A percentile compares a stretch with the other conserved stretches of the same genome.
Evolutionary conservation across 2,113 vertebrate genomes (phyloP).

Genomic region (Lepisosteus osseus): DNA sequence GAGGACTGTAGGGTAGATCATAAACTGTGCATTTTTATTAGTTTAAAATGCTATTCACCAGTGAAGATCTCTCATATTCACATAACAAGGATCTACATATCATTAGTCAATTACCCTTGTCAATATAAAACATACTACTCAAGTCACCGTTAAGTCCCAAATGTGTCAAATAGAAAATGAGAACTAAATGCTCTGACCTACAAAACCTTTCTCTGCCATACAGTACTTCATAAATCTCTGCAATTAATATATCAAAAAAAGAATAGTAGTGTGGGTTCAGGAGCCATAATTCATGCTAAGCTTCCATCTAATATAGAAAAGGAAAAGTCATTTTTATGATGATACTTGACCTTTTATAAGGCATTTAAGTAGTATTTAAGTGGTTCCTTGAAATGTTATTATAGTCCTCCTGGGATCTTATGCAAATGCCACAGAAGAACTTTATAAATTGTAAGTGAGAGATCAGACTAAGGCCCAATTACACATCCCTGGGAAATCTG

Average conservation of each 20-base stretch:
- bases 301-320: conserved; percentile 6
- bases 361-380: conserved; percentile 24
- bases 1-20: background rate
- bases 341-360: conserved; percentile 20
- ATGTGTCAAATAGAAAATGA: background rate
- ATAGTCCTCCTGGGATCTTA: conserved; percentile 21
- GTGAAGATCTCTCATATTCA: background rate
- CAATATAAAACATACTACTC: background rate
- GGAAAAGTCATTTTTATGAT: conserved; percentile 14
- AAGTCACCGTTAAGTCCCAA: background rate
- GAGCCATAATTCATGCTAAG: conserved; percentile 6
- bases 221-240: conserved; percentile 6
- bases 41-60: background rate
- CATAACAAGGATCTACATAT: background rate
- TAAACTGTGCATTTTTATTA: background rate
- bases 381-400: conserved; percentile 19
- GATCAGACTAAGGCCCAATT: conserved; percentile 15
- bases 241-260: background rate
- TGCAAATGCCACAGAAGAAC: conserved; percentile 16
- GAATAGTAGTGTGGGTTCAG: background rate
- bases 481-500: conserved; percentile 17
- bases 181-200: background rate
- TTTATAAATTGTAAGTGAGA: conserved; percentile 13
- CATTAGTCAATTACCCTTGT: background rate
- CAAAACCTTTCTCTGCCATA: background rate